Conservation (phyloP, 2,797 vertebrate genomes). For the Triplophysa yarkandensis region DNA sequence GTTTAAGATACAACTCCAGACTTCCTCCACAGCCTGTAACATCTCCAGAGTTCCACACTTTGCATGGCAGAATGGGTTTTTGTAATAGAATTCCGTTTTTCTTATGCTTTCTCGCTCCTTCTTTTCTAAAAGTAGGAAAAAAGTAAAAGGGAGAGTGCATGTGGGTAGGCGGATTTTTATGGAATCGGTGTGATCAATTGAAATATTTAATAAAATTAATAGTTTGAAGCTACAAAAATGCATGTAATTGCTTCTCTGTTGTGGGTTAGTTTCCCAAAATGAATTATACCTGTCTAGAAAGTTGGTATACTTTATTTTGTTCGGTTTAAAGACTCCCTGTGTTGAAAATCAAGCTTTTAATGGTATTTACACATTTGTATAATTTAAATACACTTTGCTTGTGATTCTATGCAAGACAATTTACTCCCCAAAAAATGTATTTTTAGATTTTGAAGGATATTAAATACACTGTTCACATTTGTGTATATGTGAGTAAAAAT, state of each 20-base stretch:
- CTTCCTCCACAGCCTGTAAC: constrained; percentile 93
- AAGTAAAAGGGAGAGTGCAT: not conserved
- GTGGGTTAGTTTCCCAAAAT: not conserved
- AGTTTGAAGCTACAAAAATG: not conserved
- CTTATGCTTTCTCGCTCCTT: not conserved
- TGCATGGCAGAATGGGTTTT: constrained; percentile 90
- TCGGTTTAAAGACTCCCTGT: too few species aligned
- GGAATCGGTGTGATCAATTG: not conserved
- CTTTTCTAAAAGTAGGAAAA: not conserved
- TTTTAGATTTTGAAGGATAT: too few species aligned
- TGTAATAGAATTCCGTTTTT: constrained; percentile 91
- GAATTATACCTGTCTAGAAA: not conserved
- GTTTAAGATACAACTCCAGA: constrained; percentile 88
- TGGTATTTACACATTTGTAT: too few species aligned
- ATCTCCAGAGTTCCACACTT: constrained; percentile 88
- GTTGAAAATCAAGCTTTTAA: too few species aligned
- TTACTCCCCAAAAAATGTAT: too few species aligned
- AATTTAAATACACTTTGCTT: too few species aligned
- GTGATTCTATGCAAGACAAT: too few species aligned
- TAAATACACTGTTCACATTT: too few species aligned
- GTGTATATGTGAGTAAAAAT: too few species aligned
- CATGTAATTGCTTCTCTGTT: not conserved
- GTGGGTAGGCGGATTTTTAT: not conserved
- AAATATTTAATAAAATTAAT: not conserved
- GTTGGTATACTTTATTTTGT: not conserved